Base-by-base conservation (phyloP, 2,888 invertebrate genomes). In the Drosophila glabriapex region DNA sequence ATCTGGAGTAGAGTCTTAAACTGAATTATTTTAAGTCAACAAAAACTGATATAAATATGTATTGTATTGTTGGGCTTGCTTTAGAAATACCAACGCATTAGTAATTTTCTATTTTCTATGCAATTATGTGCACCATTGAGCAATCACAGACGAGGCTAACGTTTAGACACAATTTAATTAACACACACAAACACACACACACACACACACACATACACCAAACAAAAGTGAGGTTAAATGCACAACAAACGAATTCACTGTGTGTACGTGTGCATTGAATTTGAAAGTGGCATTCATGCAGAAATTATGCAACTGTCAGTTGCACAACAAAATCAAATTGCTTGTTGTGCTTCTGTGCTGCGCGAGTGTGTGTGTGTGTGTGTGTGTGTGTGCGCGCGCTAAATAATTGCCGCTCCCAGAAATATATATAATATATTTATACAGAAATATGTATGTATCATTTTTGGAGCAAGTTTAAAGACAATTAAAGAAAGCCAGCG, bases 271-370 rank as follows among this genome's bases (percentile, higher is more conserved):
- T 78, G 73, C 83, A 82, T 62, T 77, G 78, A 82, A 77, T 78
- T 83, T 66, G 77, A 71, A 78, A 80, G 75, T 78, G 76, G 83
- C 89, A 90, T 76, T 82, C 87, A 84, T 70, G 72, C 80, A 89
- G 91, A 87, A 84, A 80, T 81, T 78, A 78, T 90, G 91, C 87
- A 80, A 90, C 85, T 89, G 87, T 89, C 87, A 90, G 89, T 89
- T 89, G 87, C 90, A 89, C 79, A 77, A 85, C 86, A 77, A 80
- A 83, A 82, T 85, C 88, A 82, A 80, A 85, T 83, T 83, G 83
- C 64, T 76, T 78, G 77, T 62, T 55, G 28, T 39, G 46, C 46
- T 16, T 16, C 46, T 60, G 46, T 60, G 33, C 56, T 46, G 37
- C 28, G 16, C 29, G n/a, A 31, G 56, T 58, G 25, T 50, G 4